Percentiles rank a stretch among this genome's conserved stretches.
These are phyloP conservation scores for Catajapyx aquilonaris DNA, from an alignment of 1,140 invertebrate genomes.

Conservation along the genomic window DNA sequence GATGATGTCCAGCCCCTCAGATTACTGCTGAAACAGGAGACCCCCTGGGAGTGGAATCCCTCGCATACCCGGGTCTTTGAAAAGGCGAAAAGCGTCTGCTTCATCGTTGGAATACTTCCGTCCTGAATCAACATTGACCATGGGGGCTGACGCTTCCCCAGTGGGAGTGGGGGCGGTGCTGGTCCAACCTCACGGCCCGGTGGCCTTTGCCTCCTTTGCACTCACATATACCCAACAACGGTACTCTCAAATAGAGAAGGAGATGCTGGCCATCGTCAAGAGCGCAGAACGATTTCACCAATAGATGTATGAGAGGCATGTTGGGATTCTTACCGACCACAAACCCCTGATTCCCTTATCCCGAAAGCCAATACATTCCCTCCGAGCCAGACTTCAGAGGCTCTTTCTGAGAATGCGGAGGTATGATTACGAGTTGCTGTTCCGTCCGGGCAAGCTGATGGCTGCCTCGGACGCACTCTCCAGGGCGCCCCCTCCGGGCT, in stretches of 20 bases:
- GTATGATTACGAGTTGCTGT: slow-evolving; percentile 16
- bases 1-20: not conserved
- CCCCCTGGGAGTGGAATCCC: not conserved
- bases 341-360: slow-evolving; percentile 19
- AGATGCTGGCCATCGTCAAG: slow-evolving; percentile 19
- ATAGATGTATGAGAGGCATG: slow-evolving; percentile 18
- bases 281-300: slow-evolving; percentile 19
- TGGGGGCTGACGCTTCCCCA: slow-evolving; percentile 18
- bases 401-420: slow-evolving; percentile 20
- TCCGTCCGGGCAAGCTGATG: slow-evolving; percentile 9
- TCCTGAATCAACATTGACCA: too few relatives aligned
- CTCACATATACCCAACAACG: slow-evolving; percentile 16
- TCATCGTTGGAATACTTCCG: too few relatives aligned
- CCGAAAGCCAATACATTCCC: slow-evolving; percentile 18
- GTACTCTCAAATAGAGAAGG: slow-evolving; percentile 23
- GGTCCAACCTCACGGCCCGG: slow-evolving; percentile 18
- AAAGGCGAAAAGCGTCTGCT: too few relatives aligned
- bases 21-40: not conserved
- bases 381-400: slow-evolving; percentile 20
- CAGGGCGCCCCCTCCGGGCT: slow-evolving; percentile 11
- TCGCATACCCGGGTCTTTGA: too few relatives aligned
- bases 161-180: slow-evolving; percentile 19
- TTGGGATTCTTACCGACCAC: slow-evolving; percentile 17
- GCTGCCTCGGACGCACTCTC: slow-evolving; percentile 19
- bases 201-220: slow-evolving; percentile 19